Evolutionary conservation across 2,888 invertebrate genomes (phyloP).

Genomic region (Beris chalybata): DNA sequence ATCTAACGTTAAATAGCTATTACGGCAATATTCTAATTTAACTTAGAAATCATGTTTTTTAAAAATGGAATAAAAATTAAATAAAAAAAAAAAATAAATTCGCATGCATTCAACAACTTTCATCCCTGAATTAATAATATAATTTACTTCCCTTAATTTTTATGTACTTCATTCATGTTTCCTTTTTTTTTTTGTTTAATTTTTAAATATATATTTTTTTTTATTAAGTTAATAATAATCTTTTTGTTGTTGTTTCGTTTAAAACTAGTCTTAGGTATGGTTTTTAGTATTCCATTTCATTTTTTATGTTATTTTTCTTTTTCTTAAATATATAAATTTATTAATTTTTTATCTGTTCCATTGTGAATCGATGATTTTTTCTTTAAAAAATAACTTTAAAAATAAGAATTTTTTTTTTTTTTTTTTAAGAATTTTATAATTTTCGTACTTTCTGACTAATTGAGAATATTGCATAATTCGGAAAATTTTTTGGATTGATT

Average conservation of each 20-base stretch:
- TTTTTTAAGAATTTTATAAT: too few relatives aligned
- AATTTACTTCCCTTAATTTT: neutral
- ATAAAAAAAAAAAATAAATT: neutral
- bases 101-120: conserved; percentile 35
- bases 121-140: conserved; percentile 36
- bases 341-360: neutral
- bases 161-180: conserved; percentile 22
- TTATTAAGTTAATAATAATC: conserved; percentile 27
- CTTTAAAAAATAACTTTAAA: neutral
- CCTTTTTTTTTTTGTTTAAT: neutral
- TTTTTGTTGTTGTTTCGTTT: conserved; percentile 29
- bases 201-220: conserved; percentile 31
- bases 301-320: conserved; percentile 18
- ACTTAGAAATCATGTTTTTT: too few relatives aligned
- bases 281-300: conserved; percentile 26
- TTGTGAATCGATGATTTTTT: neutral
- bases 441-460: too few relatives aligned
- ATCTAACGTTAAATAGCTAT: too few relatives aligned
- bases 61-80: too few relatives aligned
- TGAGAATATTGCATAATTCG: too few relatives aligned
- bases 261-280: conserved; percentile 40
- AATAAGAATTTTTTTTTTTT: too few relatives aligned
- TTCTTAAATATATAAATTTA: neutral
- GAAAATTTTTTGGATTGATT: too few relatives aligned
- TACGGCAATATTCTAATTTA: too few relatives aligned